Evolutionary conservation across 2,113 vertebrate species (phyloP), one percentile per base, ranked within the genome.

Genomic region (Herpailurus yagouaroundi): DNA sequence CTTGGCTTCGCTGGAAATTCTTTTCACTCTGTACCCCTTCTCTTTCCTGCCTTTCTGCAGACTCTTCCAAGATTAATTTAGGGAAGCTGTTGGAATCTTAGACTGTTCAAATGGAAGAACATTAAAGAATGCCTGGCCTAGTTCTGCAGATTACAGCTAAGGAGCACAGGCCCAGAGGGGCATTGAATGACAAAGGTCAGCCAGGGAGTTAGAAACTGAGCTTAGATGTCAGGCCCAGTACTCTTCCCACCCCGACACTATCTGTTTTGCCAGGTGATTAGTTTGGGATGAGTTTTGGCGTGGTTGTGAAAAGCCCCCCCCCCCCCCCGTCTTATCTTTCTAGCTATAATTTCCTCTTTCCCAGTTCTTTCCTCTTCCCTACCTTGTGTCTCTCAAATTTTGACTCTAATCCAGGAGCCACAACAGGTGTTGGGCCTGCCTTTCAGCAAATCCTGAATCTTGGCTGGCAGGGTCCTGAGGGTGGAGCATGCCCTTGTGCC

Each of bases 341-440:
- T 83, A 69, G 52, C 64, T 68, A 73, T 52, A 97, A 92, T 96
- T 74, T 31, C 38, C 33, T 92, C 66, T 84, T 93, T 92, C 73
- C 80, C 71, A 84, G 66, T 79, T 97, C 52, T 12, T 97, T 96
- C 50, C 27, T 86, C 18, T 91, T 94, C 36, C 33, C 27, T 95
- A 57, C 38, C 66, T 60, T 84, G 48, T 89, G n/a, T 25, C 36
- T 87, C 81, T 89, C 33, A 57, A 73, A 80, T 83, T 91, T 91
- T 98, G 95, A 95, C 48, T 96, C n/a, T 77, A 48, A 94, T 92
- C 98, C 98, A 98, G 86, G 84, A 96, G 66, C 45, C 57, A 80
- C 68, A 95, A 96, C 98, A 98, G 98, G 96, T 98, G 97, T 92
- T 97, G 25, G 55, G 86, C 50, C 81, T 94, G 89, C 85, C 31